Percentiles rank a stretch among this genome's conserved stretches.
These are phyloP conservation scores for Notarius lentiginosus DNA, from an alignment of 2,113 vertebrate species.

Conservation along the genomic window DNA sequence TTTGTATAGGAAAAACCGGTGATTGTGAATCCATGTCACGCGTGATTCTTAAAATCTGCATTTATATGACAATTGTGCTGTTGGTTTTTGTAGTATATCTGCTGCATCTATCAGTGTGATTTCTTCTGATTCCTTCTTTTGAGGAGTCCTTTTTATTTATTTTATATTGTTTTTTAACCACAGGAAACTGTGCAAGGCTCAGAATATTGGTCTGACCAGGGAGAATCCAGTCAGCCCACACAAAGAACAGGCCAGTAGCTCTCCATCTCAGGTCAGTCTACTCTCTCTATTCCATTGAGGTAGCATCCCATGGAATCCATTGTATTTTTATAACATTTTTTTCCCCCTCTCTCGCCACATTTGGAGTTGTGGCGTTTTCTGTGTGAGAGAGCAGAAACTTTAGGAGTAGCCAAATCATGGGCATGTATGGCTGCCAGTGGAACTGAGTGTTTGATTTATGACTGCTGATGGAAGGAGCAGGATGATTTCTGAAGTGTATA, in stretches of 20 bases:
- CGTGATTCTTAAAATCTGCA: not conserved
- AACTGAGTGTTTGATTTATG: too few species aligned
- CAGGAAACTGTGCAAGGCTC: constrained; percentile 86
- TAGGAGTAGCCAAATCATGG: too few species aligned
- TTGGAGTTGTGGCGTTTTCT: not conserved
- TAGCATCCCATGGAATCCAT: not conserved
- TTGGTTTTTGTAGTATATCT: not conserved
- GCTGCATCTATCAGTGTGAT: not conserved
- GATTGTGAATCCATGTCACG: not conserved
- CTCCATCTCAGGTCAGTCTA: constrained; percentile 83
- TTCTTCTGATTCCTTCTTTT: not conserved
- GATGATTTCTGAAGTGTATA: too few species aligned
- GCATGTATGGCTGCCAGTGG: too few species aligned
- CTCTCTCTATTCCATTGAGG: not conserved
- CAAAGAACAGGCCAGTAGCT: constrained; percentile 79
- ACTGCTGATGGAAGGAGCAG: too few species aligned
- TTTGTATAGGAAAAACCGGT: not conserved
- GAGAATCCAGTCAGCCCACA: constrained; percentile 79
- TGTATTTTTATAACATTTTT: too few species aligned
- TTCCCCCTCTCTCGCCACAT: not conserved
- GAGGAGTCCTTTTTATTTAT: not conserved
- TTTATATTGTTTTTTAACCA: constrained; percentile 50
- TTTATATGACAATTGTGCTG: not conserved
- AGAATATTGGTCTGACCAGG: constrained; percentile 65
- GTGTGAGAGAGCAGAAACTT: too few species aligned